These are phyloP conservation scores for Pristionchus exspectatus DNA, from an alignment of 2,888 invertebrate species.

Conservation along the genomic window DNA sequence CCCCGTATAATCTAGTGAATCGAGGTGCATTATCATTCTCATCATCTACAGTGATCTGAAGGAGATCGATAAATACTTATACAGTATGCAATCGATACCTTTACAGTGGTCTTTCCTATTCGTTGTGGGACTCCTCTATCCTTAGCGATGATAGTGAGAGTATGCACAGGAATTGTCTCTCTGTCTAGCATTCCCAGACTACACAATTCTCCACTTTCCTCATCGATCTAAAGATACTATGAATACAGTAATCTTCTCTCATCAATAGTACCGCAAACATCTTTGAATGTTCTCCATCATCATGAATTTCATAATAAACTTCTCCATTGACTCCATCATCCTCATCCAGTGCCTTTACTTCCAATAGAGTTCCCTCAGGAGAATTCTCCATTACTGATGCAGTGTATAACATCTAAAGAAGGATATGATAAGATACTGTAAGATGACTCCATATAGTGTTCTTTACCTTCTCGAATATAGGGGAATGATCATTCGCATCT, in stretches of 20 bases:
- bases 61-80: no score
- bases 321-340: slow-evolving; percentile 90
- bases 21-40: slow-evolving; percentile 95
- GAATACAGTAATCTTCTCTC: neutral
- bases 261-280: slow-evolving; percentile 80
- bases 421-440: slow-evolving; percentile 83
- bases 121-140: slow-evolving; percentile 89
- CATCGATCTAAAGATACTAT: slow-evolving; percentile 31
- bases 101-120: slow-evolving; percentile 88
- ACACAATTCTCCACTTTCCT: slow-evolving; percentile 59
- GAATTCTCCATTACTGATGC: slow-evolving; percentile 68
- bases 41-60: slow-evolving; percentile 84
- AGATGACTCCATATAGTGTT: neutral
- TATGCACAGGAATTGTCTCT: slow-evolving; percentile 82
- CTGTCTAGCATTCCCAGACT: slow-evolving; percentile 61
- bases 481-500: slow-evolving; percentile 95
- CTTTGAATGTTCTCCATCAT: slow-evolving; percentile 88
- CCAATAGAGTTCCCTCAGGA: slow-evolving; percentile 80
- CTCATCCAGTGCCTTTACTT: slow-evolving; percentile 89
- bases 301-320: slow-evolving; percentile 88
- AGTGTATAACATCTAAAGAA: slow-evolving; percentile 81
- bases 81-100: slow-evolving; percentile 82
- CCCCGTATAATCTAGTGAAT: slow-evolving; percentile 82
- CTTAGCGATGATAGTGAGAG: slow-evolving; percentile 91
- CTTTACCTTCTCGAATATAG: slow-evolving; percentile 84